Evolutionary conservation across 2,113 vertebrate species (phyloP).

Genomic region (Furnarius figulus): DNA sequence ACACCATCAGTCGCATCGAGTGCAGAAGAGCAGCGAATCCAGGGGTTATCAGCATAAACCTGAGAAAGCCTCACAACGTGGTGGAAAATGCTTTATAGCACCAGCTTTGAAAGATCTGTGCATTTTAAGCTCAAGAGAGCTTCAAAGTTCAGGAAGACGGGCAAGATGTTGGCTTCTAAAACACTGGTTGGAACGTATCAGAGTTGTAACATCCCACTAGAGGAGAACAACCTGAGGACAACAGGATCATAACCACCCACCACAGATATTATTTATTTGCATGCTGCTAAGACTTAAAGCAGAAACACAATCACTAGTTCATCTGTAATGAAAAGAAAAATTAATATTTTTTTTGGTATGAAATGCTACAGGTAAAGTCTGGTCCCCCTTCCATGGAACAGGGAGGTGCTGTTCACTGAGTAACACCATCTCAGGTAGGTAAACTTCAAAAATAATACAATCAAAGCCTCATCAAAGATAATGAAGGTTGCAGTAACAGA

Average conservation of each 20-base stretch:
- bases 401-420: background rate
- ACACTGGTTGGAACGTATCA: background rate
- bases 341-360: background rate
- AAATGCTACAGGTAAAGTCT: background rate
- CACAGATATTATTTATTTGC: background rate
- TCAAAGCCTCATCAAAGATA: background rate
- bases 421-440: background rate
- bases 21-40: background rate
- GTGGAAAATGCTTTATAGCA: background rate
- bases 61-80: background rate
- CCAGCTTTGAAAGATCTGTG: background rate
- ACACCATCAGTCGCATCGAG: background rate
- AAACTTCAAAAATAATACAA: background rate
- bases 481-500: background rate
- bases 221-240: background rate
- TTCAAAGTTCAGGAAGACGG: background rate
- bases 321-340: background rate
- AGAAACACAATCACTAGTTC: background rate
- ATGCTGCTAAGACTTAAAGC: background rate
- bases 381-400: rapidly evolving
- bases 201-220: background rate
- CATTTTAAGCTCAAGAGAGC: background rate
- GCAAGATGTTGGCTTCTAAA: background rate
- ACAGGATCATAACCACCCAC: background rate
- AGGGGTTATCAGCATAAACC: slow-evolving; percentile 2